A percentile compares a stretch with the other conserved stretches of the same genome.
Conservation (phyloP, 2,113 vertebrate species). For the Marcusenius ussheri region DNA sequence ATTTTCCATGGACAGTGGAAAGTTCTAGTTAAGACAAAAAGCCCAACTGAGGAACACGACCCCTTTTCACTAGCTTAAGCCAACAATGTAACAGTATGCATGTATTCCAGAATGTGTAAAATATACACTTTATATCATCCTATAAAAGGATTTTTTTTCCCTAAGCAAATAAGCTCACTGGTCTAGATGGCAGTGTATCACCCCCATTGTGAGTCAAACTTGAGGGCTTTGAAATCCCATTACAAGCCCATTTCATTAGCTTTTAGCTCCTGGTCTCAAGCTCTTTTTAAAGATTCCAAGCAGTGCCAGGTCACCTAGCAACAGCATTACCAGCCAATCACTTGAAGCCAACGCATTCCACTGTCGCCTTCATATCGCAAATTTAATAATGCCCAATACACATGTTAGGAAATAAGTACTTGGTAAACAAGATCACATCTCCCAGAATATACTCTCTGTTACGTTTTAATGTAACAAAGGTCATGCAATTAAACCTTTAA, state of each 20-base stretch:
- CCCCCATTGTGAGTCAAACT: neutral
- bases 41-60: neutral
- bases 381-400: slow-evolving; percentile 7
- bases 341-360: neutral
- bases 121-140: neutral
- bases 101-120: neutral
- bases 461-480: neutral
- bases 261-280: slow-evolving; percentile 5
- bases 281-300: slow-evolving; percentile 6
- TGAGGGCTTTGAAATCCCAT: neutral
- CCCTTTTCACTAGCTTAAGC: neutral
- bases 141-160: neutral
- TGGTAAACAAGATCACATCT: neutral
- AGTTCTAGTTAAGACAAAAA: neutral
- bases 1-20: neutral
- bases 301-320: slow-evolving; percentile 2
- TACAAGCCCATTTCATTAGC: neutral
- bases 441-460: neutral
- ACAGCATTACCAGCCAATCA: neutral
- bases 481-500: neutral
- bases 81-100: neutral
- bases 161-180: slow-evolving; percentile 9
- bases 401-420: neutral
- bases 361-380: neutral
- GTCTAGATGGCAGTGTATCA: neutral